These are phyloP conservation scores for Bettongia penicillata DNA, from an alignment of 2,113 vertebrate species.

Conservation along the genomic window DNA sequence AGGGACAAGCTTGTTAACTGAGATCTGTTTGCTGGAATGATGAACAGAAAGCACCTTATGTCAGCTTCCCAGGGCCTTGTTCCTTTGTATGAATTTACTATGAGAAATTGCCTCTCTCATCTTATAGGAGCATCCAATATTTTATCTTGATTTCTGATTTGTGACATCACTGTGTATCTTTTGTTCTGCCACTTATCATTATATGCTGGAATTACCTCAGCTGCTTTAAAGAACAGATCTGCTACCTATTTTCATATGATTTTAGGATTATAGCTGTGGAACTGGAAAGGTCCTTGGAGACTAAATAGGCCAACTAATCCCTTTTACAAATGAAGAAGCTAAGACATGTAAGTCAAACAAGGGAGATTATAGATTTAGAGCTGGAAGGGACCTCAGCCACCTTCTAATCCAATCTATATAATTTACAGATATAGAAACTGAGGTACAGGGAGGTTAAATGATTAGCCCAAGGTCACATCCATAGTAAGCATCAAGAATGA, in stretches of 20 bases:
- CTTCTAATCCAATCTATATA: background rate
- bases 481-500: background rate
- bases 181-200: background rate
- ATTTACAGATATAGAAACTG: background rate
- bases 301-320: background rate
- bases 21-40: background rate
- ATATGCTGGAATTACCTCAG: background rate
- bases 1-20: background rate
- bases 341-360: background rate
- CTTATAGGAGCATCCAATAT: background rate
- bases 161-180: background rate
- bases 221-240: conserved; percentile 13
- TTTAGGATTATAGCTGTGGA: background rate
- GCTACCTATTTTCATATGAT: background rate
- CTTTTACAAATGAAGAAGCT: background rate
- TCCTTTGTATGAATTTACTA: background rate
- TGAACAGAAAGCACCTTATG: background rate
- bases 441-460: background rate
- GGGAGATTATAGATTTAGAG: background rate
- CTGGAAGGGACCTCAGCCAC: background rate
- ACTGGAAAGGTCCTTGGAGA: background rate
- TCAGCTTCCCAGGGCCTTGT: background rate
- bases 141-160: conserved; percentile 10
- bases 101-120: background rate
- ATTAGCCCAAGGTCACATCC: background rate